Percentiles rank a stretch among this genome's conserved stretches.
These are phyloP conservation scores for Lycocorax pyrrhopterus DNA, from an alignment of 2,113 vertebrate species.

Conservation along the genomic window DNA sequence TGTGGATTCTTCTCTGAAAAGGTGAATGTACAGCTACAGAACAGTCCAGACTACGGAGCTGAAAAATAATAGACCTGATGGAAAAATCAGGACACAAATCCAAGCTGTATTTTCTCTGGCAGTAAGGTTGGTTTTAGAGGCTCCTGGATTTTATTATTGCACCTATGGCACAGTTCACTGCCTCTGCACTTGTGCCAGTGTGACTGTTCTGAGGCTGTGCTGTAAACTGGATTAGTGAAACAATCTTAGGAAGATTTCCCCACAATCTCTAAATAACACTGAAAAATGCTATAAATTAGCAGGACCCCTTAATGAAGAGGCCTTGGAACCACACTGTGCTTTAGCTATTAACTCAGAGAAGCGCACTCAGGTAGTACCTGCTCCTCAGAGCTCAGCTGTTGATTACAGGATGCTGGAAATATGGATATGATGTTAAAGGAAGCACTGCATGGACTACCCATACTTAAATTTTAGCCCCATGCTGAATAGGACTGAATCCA, in stretches of 20 bases:
- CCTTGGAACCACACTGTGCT: neutral
- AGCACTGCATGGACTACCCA: neutral
- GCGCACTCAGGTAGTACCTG: neutral
- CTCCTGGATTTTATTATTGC: neutral
- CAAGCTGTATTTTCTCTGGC: neutral
- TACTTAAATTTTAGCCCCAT: neutral
- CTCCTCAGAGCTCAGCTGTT: neutral
- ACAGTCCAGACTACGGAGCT: neutral
- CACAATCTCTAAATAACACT: neutral
- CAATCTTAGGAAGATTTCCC: neutral
- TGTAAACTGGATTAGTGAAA: neutral
- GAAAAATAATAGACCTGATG: neutral
- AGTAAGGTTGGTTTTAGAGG: neutral
- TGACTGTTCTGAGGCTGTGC: neutral
- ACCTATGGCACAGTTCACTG: neutral
- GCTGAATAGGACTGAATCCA: neutral
- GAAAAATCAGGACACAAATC: neutral
- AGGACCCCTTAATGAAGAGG: neutral
- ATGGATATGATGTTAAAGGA: accelerated
- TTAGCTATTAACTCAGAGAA: neutral
- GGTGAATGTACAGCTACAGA: neutral
- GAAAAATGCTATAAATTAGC: neutral
- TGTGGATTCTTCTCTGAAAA: neutral
- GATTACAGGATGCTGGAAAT: neutral
- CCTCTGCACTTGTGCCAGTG: neutral